Percentiles rank a stretch among this genome's conserved stretches.
Conservation (phyloP, 2,888 invertebrate genomes). For the Diaperis boleti region DNA sequence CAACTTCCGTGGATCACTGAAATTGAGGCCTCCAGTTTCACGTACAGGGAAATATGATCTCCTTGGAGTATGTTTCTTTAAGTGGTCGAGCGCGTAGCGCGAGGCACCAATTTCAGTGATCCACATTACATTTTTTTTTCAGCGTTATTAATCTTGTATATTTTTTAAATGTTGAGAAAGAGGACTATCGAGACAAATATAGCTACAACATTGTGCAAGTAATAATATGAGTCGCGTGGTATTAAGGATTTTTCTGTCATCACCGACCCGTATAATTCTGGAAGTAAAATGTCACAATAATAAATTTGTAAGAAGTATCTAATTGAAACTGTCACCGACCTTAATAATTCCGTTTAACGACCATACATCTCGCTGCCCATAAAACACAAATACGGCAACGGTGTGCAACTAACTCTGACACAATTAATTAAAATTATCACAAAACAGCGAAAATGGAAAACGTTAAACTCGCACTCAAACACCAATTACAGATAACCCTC, state of each 20-base stretch:
- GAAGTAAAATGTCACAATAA: not conserved
- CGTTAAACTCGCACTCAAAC: slow-evolving; percentile 10
- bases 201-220: too few species aligned
- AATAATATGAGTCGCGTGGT: not conserved
- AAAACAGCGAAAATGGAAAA: slow-evolving; percentile 12
- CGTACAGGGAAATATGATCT: too few species aligned
- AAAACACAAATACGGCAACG: slow-evolving; percentile 3
- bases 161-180: too few species aligned
- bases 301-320: not conserved
- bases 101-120: too few species aligned
- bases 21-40: too few species aligned
- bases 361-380: not conserved
- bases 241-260: not conserved
- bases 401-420: not conserved
- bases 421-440: slow-evolving; percentile 29
- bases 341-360: slow-evolving; percentile 1
- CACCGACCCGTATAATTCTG: slow-evolving; percentile 6
- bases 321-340: not conserved
- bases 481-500: slow-evolving; percentile 17
- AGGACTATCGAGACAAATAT: too few species aligned
- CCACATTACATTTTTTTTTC: too few species aligned
- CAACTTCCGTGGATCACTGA: too few species aligned
- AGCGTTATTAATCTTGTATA: too few species aligned
- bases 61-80: too few species aligned
- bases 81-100: too few species aligned